phyloP scores from a whole-genome alignment of 2,888 invertebrate species.

The Dimorphilus gyrociliatus region DNA sequence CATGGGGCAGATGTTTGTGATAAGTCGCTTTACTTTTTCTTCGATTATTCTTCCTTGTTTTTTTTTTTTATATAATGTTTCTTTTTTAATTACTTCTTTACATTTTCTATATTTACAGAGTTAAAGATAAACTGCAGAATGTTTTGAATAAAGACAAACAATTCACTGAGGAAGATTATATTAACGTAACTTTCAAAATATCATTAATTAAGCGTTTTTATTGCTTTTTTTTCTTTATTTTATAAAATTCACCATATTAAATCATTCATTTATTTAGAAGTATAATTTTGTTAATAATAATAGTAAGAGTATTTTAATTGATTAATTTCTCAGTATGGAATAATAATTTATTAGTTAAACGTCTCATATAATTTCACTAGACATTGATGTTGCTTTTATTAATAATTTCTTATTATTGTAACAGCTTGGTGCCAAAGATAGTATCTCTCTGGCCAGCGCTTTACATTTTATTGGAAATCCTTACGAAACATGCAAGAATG shows the following conservation, averaged over 20 bases:
- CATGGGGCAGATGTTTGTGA: too few species aligned
- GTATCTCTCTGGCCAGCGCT: slow-evolving; percentile 76
- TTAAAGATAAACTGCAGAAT: slow-evolving; percentile 82
- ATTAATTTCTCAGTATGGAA: too few species aligned
- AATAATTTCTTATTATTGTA: slow-evolving; percentile 4
- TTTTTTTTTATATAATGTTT: neutral
- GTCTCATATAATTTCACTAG: too few species aligned
- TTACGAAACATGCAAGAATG: slow-evolving; percentile 73
- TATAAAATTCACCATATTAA: neutral
- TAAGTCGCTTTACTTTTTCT: too few species aligned
- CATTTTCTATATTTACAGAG: slow-evolving; percentile 50
- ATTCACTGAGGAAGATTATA: slow-evolving; percentile 64
- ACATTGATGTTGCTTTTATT: too few species aligned
- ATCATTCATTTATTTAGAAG: neutral
- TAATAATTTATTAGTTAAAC: too few species aligned
- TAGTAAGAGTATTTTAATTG: too few species aligned
- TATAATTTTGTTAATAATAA: too few species aligned
- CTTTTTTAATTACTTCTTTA: neutral
- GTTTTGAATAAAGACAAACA: slow-evolving; percentile 76
- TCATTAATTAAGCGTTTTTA: neutral
- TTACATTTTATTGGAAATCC: slow-evolving; percentile 91
- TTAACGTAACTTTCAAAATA: slow-evolving; percentile 40
- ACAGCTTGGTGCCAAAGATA: slow-evolving; percentile 69
- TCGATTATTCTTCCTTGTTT: too few species aligned
- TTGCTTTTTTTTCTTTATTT: neutral